A percentile compares a stretch with the other conserved stretches of the same genome.
These are phyloP conservation scores for Cyphomyrmex costatus DNA, from an alignment of 1,140 invertebrate genomes.

Conservation along the genomic window DNA sequence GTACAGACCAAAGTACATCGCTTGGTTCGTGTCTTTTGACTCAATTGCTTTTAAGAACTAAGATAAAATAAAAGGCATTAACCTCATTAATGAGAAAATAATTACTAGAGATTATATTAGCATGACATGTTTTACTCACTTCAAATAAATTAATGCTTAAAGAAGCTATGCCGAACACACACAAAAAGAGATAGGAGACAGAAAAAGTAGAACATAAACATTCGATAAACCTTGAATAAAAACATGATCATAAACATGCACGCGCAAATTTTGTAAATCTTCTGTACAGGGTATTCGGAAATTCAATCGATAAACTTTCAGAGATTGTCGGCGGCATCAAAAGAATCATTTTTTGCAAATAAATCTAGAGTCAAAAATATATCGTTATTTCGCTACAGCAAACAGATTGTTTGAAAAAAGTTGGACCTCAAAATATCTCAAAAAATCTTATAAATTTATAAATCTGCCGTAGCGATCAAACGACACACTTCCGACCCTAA, in stretches of 20 bases:
- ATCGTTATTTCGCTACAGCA: too few species aligned
- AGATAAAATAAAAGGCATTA: neutral
- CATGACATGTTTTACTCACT: conserved; percentile 10
- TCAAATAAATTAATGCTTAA: conserved; percentile 44
- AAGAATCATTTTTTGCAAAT: too few species aligned
- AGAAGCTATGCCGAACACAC: neutral
- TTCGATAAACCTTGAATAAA: conserved; percentile 40
- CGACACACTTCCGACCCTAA: too few species aligned
- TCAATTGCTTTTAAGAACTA: conserved; percentile 3
- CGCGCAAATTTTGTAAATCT: neutral
- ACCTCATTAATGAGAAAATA: neutral
- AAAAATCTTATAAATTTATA: too few species aligned
- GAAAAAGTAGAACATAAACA: conserved; percentile 18
- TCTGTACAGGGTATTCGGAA: too few species aligned
- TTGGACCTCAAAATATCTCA: too few species aligned
- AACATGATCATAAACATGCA: neutral
- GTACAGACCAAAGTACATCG: neutral
- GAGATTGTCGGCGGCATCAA: too few species aligned
- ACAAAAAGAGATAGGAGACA: neutral
- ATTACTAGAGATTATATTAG: neutral
- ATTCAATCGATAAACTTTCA: too few species aligned
- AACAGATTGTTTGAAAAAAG: too few species aligned
- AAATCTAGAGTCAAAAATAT: too few species aligned
- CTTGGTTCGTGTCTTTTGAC: neutral
- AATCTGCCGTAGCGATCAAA: too few species aligned